A percentile compares a stretch with the other conserved stretches of the same genome.
phyloP scores from a whole-genome alignment of 2,113 vertebrate species.

The Phasianus colchicus region DNA sequence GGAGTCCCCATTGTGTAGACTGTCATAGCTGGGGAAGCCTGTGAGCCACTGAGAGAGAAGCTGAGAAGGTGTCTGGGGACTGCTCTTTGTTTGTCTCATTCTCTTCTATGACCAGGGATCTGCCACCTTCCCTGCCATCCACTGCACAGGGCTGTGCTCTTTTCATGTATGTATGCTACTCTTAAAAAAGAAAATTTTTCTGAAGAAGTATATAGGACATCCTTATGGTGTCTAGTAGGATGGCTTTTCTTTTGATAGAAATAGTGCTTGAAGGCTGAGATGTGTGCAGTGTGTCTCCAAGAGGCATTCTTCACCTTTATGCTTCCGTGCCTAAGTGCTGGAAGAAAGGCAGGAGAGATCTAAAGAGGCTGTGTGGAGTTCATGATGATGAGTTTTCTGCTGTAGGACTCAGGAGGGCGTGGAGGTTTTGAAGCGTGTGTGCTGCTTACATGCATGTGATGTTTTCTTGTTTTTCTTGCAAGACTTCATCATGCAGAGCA shows the following conservation, averaged over 20 bases:
- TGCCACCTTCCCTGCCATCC: neutral
- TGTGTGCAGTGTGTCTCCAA: neutral
- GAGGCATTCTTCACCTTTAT: neutral
- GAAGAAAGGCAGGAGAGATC: neutral
- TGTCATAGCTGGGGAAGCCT: neutral
- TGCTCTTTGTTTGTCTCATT: neutral
- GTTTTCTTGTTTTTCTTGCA: neutral
- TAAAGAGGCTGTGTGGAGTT: neutral
- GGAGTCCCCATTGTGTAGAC: too few species aligned
- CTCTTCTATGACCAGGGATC: neutral
- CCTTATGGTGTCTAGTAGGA: neutral
- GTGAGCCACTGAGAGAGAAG: neutral
- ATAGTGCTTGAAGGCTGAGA: neutral
- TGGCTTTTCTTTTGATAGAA: neutral
- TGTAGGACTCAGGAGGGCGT: neutral
- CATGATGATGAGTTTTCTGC: neutral
- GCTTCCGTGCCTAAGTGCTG: neutral
- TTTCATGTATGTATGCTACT: neutral
- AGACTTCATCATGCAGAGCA: neutral
- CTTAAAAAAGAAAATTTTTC: neutral
- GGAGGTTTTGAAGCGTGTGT: neutral
- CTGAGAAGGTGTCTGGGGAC: neutral
- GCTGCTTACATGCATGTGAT: rapidly evolving
- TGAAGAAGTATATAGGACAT: neutral
- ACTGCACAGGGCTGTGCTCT: neutral